These are phyloP conservation scores for Scaptomyza caliginosa DNA, from an alignment of 2,888 invertebrate species.

Conservation along the genomic window DNA sequence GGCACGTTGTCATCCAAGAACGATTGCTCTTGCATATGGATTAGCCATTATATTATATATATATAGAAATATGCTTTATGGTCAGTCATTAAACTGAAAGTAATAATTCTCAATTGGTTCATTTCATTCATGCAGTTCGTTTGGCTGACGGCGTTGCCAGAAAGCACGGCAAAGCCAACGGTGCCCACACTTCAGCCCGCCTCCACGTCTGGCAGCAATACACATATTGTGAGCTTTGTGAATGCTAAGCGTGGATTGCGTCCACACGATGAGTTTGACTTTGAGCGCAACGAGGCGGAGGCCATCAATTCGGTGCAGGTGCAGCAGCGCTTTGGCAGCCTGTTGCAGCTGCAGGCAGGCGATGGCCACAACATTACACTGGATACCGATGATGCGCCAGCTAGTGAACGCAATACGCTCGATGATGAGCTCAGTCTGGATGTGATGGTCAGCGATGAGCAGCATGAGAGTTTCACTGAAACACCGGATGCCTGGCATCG, in stretches of 20 bases:
- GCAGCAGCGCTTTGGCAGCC: slow-evolving; percentile 62
- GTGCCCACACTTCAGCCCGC: slow-evolving; percentile 26
- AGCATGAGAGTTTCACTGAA: slow-evolving; percentile 65
- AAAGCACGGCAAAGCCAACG: slow-evolving; percentile 42
- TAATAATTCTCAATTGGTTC: slow-evolving; percentile 19
- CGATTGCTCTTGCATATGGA: slow-evolving; percentile 48
- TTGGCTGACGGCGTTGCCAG: slow-evolving; percentile 38
- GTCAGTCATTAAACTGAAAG: slow-evolving; percentile 33
- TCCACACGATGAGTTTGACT: slow-evolving; percentile 67
- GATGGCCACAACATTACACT: slow-evolving; percentile 41
- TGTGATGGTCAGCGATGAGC: slow-evolving; percentile 55
- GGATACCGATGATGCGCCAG: slow-evolving; percentile 68
- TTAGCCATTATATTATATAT: slow-evolving; percentile 60
- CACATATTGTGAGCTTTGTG: slow-evolving; percentile 75
- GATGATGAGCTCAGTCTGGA: slow-evolving; percentile 61
- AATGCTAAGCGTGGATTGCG: slow-evolving; percentile 40
- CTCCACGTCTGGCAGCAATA: slow-evolving; percentile 34
- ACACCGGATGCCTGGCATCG: slow-evolving; percentile 66
- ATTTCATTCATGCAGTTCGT: slow-evolving; percentile 41
- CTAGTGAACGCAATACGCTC: slow-evolving; percentile 60
- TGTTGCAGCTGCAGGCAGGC: slow-evolving; percentile 63
- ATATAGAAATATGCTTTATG: slow-evolving; percentile 25
- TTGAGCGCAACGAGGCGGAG: slow-evolving; percentile 63
- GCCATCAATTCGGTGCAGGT: slow-evolving; percentile 53
- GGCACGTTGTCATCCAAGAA: slow-evolving; percentile 31